Percentiles rank a stretch among this genome's conserved stretches.
These are phyloP conservation scores for Carcina quercana DNA, from an alignment of 2,888 invertebrate genomes.

Conservation along the genomic window DNA sequence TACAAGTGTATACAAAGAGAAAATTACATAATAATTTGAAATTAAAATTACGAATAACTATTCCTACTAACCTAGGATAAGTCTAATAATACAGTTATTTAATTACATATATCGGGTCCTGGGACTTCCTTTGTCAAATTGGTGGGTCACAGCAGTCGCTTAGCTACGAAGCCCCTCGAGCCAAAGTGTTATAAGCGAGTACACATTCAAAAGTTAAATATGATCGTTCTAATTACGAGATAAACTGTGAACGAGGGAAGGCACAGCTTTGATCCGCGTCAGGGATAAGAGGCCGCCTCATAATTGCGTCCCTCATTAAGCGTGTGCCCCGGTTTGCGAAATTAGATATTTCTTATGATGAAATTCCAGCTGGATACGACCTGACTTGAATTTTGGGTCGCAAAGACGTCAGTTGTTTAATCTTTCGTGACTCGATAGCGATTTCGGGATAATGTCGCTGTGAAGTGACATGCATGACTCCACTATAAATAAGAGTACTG, in stretches of 20 bases:
- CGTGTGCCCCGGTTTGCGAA: conserved; percentile 29
- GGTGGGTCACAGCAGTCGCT: not conserved
- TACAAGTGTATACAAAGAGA: too few species aligned
- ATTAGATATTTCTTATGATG: conserved; percentile 46
- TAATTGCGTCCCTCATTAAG: conserved; percentile 55
- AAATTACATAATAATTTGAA: too few species aligned
- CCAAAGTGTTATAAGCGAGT: not conserved
- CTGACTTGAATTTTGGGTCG: not conserved
- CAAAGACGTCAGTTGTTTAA: conserved; percentile 1
- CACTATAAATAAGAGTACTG: too few species aligned
- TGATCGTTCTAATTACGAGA: conserved; percentile 34
- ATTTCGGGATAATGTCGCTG: too few species aligned
- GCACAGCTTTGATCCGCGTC: conserved; percentile 32
- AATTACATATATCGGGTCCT: too few species aligned
- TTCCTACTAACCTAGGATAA: too few species aligned
- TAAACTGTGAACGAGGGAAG: conserved; percentile 16
- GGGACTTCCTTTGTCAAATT: not conserved
- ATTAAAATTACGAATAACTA: too few species aligned
- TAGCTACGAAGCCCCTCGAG: not conserved
- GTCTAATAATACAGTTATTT: too few species aligned
- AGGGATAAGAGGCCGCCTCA: conserved; percentile 30
- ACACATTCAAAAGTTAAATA: not conserved
- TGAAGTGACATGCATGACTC: too few species aligned
- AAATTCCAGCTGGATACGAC: conserved; percentile 25
- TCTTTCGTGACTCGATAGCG: too few species aligned